Base-by-base conservation (phyloP, 2,888 invertebrate species). In the Heliothis peltigera region DNA sequence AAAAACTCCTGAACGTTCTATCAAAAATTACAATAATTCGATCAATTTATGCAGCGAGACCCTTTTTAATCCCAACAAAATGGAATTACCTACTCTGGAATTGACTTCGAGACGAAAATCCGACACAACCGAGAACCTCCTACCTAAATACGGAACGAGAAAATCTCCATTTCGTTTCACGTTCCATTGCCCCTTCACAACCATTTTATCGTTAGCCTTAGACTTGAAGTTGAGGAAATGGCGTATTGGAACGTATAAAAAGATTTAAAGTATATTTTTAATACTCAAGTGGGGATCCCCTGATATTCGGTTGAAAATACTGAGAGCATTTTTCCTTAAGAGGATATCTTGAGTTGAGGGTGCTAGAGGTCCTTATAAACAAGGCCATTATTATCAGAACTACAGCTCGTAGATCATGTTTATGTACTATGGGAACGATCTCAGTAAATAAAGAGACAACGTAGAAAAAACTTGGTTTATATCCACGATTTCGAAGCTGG, bases 341-440 rank as follows among this genome's bases (percentile, higher is more conserved):
- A 80, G 81, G 74, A 80, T 82, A 78, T 83, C 84, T 83, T 78
- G 74, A 84, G 69, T 84, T 67, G 81, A 88, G 85, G 87, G 89
- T 80, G 86, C 86, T 87, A 71, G 69, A 71, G 79, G 79, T 84
- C 73, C 80, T 86, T 90, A 92, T 92, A 92, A 92, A 92, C 92
- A 92, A 91, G 87, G 74, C 89, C 89, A 89, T 92, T 91, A 92
- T 89, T 87, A 92, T 90, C 89, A 91, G 86, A 91, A 89, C 90
- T 90, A 92, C 84, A 81, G 89, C 85, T 83, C 88, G 85, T 90
- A 91, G 89, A 91, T 92, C 86, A 88, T 83, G 88, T 87, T 91
- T 91, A 91, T 91, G 90, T 84, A 79, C 80, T 86, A n/a, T 83
- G 81, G 85, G 86, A 84, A 87, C 82, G 83, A 82, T 85, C 74